Evolutionary conservation across 1,140 invertebrate genomes (phyloP).

Genomic region (Bicyclus anynana): DNA sequence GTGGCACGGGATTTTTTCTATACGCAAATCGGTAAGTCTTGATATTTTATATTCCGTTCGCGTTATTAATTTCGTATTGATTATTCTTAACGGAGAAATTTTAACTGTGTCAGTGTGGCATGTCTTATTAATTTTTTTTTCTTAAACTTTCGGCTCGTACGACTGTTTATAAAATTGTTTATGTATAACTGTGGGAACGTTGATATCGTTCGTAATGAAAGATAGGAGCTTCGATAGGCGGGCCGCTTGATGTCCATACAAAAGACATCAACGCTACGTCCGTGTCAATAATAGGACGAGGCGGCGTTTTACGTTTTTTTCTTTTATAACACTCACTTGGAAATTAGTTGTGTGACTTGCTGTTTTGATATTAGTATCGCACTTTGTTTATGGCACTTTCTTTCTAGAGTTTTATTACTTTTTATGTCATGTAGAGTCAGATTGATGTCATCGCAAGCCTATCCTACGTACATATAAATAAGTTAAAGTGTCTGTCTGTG

Average conservation of each 20-base stretch:
- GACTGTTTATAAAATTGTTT: constrained; percentile 22
- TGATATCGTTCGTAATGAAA: constrained; percentile 30
- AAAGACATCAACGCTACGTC: constrained; percentile 66
- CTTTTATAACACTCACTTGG: constrained; percentile 38
- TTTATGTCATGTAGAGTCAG: background rate
- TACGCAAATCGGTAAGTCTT: constrained; percentile 46
- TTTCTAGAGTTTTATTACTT: background rate
- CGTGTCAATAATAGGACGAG: constrained; percentile 35
- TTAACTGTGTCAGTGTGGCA: constrained; percentile 46
- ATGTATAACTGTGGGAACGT: constrained; percentile 17
- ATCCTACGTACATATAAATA: background rate
- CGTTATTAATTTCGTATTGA: constrained; percentile 8
- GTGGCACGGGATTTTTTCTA: constrained; percentile 46
- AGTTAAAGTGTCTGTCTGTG: too few species aligned
- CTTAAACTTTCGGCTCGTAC: constrained; percentile 18
- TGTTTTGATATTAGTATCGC: constrained; percentile 26
- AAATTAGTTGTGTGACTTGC: constrained; percentile 46
- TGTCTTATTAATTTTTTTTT: constrained; percentile 29
- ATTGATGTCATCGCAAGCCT: background rate
- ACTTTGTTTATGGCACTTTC: constrained; percentile 9
- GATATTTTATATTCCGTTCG: background rate
- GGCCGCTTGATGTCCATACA: constrained; percentile 43
- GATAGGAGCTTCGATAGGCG: constrained; percentile 43
- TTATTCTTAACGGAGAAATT: constrained; percentile 39
- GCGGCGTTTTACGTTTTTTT: constrained; percentile 46